Conservation (phyloP, 2,888 invertebrate species). For the Agrotis exclamationis region DNA sequence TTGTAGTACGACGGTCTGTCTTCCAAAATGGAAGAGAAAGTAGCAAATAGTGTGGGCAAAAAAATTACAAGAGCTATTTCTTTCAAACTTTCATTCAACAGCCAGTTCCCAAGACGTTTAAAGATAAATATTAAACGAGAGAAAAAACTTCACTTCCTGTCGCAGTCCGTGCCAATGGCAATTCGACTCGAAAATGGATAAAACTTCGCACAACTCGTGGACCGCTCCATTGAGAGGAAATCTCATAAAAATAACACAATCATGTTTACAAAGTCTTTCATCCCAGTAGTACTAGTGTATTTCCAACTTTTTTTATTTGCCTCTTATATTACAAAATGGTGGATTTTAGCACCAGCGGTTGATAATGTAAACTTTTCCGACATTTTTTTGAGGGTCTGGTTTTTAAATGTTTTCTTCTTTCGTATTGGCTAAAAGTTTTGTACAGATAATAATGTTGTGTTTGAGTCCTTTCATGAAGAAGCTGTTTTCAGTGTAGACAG, state of each 20-base stretch:
- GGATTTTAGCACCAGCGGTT: background rate
- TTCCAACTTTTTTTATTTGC: conserved; percentile 29
- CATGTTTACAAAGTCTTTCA: conserved; percentile 45
- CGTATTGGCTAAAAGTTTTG: background rate
- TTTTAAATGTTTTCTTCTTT: background rate
- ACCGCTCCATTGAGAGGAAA: conserved; percentile 42
- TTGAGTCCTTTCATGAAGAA: background rate
- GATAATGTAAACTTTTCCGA: background rate
- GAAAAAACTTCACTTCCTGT: conserved; percentile 6
- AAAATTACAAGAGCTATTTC: no score
- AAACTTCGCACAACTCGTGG: conserved; percentile 43
- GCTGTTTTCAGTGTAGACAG: background rate
- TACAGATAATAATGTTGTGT: background rate
- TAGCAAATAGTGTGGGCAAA: no score
- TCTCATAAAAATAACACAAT: conserved; percentile 52
- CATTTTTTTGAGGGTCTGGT: background rate
- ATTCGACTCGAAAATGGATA: conserved; percentile 38
- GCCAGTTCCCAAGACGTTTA: conserved; percentile 9
- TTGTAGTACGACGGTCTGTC: no score
- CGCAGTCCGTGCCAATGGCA: conserved; percentile 15
- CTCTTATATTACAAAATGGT: conserved; percentile 13
- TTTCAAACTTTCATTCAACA: conserved; percentile 1
- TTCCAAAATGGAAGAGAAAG: no score
- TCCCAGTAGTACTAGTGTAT: conserved; percentile 26
- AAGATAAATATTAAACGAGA: conserved; percentile 11